These are phyloP conservation scores for Neoascia interrupta DNA, from an alignment of 2,888 invertebrate genomes.

Conservation along the genomic window DNA sequence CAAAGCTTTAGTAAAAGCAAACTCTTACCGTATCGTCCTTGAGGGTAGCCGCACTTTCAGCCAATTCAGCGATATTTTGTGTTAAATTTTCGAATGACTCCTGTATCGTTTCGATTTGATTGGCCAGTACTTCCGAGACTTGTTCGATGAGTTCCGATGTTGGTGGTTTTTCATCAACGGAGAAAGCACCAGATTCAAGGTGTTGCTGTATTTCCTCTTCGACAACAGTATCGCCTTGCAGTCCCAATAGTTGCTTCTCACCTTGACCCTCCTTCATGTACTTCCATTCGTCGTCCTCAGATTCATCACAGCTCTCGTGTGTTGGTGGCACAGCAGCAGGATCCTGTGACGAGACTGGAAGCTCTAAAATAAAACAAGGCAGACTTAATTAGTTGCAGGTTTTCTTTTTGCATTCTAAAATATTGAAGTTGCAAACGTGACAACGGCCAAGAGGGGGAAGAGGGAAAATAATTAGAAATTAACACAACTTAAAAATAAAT, in stretches of 20 bases:
- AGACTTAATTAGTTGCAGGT: no score
- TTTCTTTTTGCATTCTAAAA: not conserved
- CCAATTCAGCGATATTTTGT: constrained; percentile 46
- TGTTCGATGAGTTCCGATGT: constrained; percentile 32
- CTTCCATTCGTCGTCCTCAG: constrained; percentile 91
- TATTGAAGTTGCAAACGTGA: constrained; percentile 10
- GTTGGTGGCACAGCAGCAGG: constrained; percentile 54
- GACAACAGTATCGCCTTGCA: constrained; percentile 55
- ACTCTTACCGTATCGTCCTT: not conserved
- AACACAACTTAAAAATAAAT: constrained; percentile 6
- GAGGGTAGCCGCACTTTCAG: constrained; percentile 25
- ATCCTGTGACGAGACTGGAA: constrained; percentile 47
- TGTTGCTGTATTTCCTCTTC: constrained; percentile 50
- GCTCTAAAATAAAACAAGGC: constrained; percentile 30
- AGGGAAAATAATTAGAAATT: no score
- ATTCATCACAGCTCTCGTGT: constrained; percentile 61
- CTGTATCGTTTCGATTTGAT: constrained; percentile 36
- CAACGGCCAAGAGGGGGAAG: no score
- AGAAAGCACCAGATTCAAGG: constrained; percentile 11
- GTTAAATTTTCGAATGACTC: constrained; percentile 42
- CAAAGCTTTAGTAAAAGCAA: not conserved
- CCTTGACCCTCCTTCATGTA: constrained; percentile 85
- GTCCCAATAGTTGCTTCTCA: constrained; percentile 74
- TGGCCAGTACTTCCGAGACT: constrained; percentile 26
- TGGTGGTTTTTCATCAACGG: constrained; percentile 10